phyloP scores from a whole-genome alignment of 2,888 invertebrate species.

The Acronicta aceris region DNA sequence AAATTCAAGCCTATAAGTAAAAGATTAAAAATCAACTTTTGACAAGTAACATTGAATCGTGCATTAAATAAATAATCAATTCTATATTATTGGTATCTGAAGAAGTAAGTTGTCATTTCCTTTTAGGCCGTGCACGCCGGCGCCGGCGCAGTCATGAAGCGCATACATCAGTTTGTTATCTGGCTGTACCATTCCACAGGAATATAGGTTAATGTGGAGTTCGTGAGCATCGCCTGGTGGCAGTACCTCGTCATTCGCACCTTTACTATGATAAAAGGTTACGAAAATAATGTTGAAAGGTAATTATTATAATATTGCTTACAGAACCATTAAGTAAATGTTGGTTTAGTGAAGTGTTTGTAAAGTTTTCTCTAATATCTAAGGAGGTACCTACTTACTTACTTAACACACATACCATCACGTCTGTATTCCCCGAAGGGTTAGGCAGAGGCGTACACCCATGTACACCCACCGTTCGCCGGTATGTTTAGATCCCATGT shows the following conservation, averaged over 20 bases:
- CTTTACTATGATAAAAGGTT: slow-evolving; percentile 11
- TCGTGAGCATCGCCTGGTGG: slow-evolving; percentile 37
- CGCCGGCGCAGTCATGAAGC: slow-evolving; percentile 33
- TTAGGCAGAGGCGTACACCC: too few relatives aligned
- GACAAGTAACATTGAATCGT: too few relatives aligned
- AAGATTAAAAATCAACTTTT: too few relatives aligned
- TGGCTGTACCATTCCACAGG: slow-evolving; percentile 24
- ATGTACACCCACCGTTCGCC: too few relatives aligned
- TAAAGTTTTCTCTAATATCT: too few relatives aligned
- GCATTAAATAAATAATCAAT: too few relatives aligned
- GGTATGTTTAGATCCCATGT: too few relatives aligned
- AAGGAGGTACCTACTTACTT: too few relatives aligned
- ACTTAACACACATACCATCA: too few relatives aligned
- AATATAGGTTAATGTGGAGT: slow-evolving; percentile 49
- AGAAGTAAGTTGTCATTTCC: slow-evolving; percentile 20
- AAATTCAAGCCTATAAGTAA: too few relatives aligned
- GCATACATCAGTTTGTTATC: slow-evolving; percentile 38
- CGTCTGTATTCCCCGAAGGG: too few relatives aligned
- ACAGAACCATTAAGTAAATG: neutral
- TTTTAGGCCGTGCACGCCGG: slow-evolving; percentile 32
- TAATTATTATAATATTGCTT: neutral
- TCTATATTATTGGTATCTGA: too few relatives aligned
- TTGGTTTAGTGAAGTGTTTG: neutral
- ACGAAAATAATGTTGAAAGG: slow-evolving; percentile 2
- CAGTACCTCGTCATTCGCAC: slow-evolving; percentile 14